Conservation (phyloP, 2,888 invertebrate genomes). For the Rhingia rostrata region DNA sequence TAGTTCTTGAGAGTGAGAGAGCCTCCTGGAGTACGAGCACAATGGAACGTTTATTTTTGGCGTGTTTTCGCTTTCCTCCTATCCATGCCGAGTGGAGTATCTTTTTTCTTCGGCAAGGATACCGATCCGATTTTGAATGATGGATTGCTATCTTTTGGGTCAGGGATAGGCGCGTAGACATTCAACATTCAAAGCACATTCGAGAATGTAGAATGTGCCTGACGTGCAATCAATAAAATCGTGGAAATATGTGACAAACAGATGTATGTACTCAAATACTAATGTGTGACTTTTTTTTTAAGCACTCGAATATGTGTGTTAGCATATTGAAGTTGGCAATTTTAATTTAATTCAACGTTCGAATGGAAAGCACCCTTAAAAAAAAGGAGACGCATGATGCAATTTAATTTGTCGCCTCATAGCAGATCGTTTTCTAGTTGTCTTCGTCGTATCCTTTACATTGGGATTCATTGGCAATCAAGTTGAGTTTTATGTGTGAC, state of each 20-base stretch:
- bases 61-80: constrained; percentile 1
- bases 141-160: not conserved
- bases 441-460: too few relatives aligned
- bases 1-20: constrained; percentile 2
- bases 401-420: too few relatives aligned
- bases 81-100: too few relatives aligned
- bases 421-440: too few relatives aligned
- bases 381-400: too few relatives aligned
- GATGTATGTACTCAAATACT: too few relatives aligned
- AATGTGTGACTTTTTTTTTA: too few relatives aligned
- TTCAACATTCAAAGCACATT: constrained; percentile 35
- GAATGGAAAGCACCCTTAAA: too few relatives aligned
- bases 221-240: constrained; percentile 31
- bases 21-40: not conserved
- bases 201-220: constrained; percentile 8
- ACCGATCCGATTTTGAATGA: not conserved
- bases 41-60: constrained; percentile 9
- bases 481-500: not conserved
- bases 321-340: too few relatives aligned
- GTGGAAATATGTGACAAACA: too few relatives aligned
- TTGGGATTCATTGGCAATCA: not conserved
- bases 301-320: too few relatives aligned
- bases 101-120: not conserved
- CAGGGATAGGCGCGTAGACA: not conserved
- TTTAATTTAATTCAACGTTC: too few relatives aligned